phyloP scores from a whole-genome alignment of 2,113 vertebrate genomes.

The Craseonycteris thonglongyai region DNA sequence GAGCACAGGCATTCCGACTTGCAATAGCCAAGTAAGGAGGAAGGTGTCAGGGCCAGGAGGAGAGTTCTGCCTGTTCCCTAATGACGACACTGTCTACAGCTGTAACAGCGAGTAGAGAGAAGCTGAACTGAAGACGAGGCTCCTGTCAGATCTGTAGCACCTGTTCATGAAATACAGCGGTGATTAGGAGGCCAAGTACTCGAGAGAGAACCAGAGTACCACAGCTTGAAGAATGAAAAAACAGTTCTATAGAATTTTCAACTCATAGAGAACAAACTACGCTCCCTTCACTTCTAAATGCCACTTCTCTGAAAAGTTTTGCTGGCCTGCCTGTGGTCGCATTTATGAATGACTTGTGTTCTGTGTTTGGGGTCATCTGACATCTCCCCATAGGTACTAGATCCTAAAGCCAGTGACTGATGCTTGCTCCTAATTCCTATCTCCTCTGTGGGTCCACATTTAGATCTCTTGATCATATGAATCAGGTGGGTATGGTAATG shows the following conservation, averaged over 20 bases:
- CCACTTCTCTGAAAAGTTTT: not conserved
- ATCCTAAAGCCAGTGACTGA: not conserved
- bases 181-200: not conserved
- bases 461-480: not conserved
- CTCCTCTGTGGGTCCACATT: not conserved
- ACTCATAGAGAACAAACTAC: not conserved
- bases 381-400: rapidly evolving
- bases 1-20: not conserved
- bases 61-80: not conserved
- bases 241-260: not conserved
- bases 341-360: not conserved
- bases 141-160: not conserved
- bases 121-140: not conserved
- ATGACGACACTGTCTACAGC: not conserved
- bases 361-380: not conserved
- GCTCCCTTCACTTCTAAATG: not conserved
- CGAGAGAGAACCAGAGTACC: not conserved
- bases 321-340: rapidly evolving
- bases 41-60: not conserved
- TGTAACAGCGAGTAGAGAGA: not conserved
- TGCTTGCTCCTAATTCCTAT: not conserved
- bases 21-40: not conserved
- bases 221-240: not conserved
- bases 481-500: not conserved
- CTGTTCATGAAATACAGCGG: not conserved